Base-by-base conservation (phyloP, 2,888 invertebrate genomes). In the Xylocampa areola region DNA sequence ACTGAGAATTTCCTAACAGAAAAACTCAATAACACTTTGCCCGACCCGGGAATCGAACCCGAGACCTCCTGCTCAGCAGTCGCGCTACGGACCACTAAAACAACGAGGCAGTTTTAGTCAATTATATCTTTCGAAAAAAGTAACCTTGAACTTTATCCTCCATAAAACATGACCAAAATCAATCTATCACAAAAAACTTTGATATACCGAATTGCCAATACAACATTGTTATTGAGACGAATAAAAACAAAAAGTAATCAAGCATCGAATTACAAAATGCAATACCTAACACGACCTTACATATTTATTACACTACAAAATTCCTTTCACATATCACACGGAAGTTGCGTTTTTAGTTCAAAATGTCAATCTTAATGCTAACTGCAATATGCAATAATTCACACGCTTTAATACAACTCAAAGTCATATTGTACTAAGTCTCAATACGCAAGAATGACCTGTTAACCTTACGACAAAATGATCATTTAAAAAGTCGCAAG, bases 301-400 rank as follows among this genome's bases (percentile, higher is more conserved):
- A 44, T 48, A 48, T 62, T 25, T 43, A 33, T 47, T 62, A 33
- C 37, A 47, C 37, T 39, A 25, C n/a, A n/a, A 8, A 35, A 51
- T 48, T 48, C 64, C 44, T 49, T 64, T 67, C 65, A 57, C 50
- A 35, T 23, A 32, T 4, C 17, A 50, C 30, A 47, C 65, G 66
- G 66, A 67, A 70, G 45, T 51, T 55, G 39, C 41, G 29, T 50
- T 66, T 69, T 37, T 29, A 51, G 21, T 25, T 49, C 21, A n/a
- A 57, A 67, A 64, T 64, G 65, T 49, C 71, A 70, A 40, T 47
- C 39, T 62, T 17, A 27, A 32, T 27, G 30, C 36, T 40, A 41
- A 25, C 11, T 27, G 52, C 48, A 44, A 51, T 51, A 16, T 27
- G 52, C 48, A 44, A 51, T 51, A 16, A 17, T 36, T 44, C 27